Conservation (phyloP, 2,113 vertebrate genomes). For the Globicephala melas region DNA sequence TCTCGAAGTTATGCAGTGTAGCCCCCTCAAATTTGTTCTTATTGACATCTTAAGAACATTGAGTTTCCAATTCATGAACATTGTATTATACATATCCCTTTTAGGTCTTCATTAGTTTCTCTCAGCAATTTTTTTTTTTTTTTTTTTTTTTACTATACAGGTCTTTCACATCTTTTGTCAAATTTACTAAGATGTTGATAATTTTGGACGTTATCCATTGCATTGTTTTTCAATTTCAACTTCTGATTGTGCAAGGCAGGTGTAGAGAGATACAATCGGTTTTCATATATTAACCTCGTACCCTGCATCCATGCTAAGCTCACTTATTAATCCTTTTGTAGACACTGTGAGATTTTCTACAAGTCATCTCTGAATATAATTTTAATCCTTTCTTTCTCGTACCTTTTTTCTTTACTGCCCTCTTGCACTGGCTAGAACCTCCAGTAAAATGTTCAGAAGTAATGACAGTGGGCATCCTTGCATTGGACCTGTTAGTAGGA, state of each 20-base stretch:
- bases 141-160: not conserved
- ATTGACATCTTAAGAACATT: not conserved
- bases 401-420: not conserved
- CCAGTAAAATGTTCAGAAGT: not conserved
- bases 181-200: not conserved
- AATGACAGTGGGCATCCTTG: not conserved
- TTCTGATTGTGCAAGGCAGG: not conserved
- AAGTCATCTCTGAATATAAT: not conserved
- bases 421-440: not conserved
- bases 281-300: not conserved
- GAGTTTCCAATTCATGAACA: not conserved
- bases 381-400: not conserved
- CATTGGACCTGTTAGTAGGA: not conserved
- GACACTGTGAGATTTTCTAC: not conserved
- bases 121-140: not conserved
- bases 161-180: not conserved
- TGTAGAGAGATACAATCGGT: not conserved
- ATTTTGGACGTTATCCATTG: not conserved
- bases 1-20: not conserved
- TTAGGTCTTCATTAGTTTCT: not conserved
- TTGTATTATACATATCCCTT: too few species aligned
- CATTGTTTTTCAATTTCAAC: not conserved
- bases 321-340: not conserved
- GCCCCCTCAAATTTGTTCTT: not conserved
- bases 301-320: not conserved